Base-by-base conservation (phyloP, 2,888 invertebrate species). In the Thecocarcelia acutangulata region DNA sequence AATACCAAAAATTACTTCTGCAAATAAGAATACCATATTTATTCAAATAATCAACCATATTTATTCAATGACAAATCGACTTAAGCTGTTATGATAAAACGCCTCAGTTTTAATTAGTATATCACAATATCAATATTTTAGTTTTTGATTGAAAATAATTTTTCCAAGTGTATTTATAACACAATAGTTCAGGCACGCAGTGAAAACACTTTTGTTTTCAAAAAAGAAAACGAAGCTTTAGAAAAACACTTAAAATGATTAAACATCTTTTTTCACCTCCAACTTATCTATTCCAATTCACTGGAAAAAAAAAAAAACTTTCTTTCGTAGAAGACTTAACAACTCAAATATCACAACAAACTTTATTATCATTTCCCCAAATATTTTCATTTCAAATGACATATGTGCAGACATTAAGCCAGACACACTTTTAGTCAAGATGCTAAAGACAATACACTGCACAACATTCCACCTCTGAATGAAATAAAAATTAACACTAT, bases 201-300 rank as follows among this genome's bases (percentile, higher is more conserved):
- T 28, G 1, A 40, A 19, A 68, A 50, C 42, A n/a, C 21, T 68
- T 59, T 50, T 46, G 64, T 56, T 64, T 73, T 11, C 24, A 21
- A 40, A 33, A 6, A 19, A 17, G n/a, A 24, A n/a, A 9, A 17
- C 44, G 12, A 40, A 54, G 40, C 21, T 8, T 28, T 42, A 33
- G 69, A 59, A 80, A 75, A 75, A 64, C 82, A 82, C 78, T 82
- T 82, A 70, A 82, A 70, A 74, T 82, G 66, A 82, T 82, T 82
- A 82, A 82, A 82, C 37, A 78, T 54, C 46, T 72, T 19, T 73
- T 54, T 52, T 73, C 72, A 73, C 66, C 78, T 73, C 72, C 59
- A n/a, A 52, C n/a, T 37, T 9, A 13, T 50, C 24, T 70, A 9
- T 42, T 50, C 37, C 40, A 54, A n/a, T 33, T 24, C 42, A 13